Conservation (phyloP, 2,113 vertebrate species). For the Bagarius yarrelli region DNA sequence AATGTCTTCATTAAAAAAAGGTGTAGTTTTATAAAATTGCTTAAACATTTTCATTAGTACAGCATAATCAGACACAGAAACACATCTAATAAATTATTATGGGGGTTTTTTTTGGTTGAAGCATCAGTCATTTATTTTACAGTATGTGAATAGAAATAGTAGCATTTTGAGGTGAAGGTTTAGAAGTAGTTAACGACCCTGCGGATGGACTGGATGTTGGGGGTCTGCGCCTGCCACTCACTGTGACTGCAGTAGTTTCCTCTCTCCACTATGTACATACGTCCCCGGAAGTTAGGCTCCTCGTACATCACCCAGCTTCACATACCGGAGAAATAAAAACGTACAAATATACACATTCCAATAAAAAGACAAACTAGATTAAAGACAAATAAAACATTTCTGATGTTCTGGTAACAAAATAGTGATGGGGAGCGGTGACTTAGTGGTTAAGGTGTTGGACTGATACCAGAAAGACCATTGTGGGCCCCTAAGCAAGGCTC, state of each 20-base stretch:
- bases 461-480: no score
- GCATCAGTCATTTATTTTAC: slow-evolving; percentile 70
- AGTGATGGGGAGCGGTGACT: no score
- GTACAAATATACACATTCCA: background rate
- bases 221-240: slow-evolving; percentile 82
- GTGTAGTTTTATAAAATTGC: background rate
- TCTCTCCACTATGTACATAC: slow-evolving; percentile 88
- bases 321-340: background rate
- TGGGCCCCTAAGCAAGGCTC: no score
- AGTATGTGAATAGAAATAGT: slow-evolving; percentile 43
- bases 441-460: no score
- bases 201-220: slow-evolving; percentile 85
- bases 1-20: background rate
- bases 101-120: slow-evolving; percentile 24
- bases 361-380: background rate
- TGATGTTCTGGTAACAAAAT: background rate
- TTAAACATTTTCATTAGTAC: background rate
- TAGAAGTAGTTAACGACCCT: slow-evolving; percentile 89
- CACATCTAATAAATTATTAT: slow-evolving; percentile 65
- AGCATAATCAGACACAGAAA: slow-evolving; percentile 36
- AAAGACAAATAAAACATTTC: background rate
- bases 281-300: slow-evolving; percentile 89
- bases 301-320: slow-evolving; percentile 91
- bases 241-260: slow-evolving; percentile 81
- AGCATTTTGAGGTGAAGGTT: slow-evolving; percentile 44